Percentiles rank a stretch among this genome's conserved stretches.
These are phyloP conservation scores for Antheraea yamamai DNA, from an alignment of 2,888 invertebrate species.

Conservation along the genomic window DNA sequence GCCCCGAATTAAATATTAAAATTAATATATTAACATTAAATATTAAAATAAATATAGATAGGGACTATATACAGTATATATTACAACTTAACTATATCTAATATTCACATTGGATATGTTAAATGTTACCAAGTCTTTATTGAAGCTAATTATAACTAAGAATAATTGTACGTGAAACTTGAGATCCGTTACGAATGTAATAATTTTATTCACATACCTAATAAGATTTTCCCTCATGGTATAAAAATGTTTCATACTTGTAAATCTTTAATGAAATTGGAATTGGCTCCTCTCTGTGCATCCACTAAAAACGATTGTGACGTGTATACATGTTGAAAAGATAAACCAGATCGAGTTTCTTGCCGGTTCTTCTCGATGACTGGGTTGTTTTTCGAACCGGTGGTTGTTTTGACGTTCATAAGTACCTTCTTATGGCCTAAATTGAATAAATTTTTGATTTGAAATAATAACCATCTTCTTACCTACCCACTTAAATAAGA, in stretches of 20 bases:
- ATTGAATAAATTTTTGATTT: too few species aligned
- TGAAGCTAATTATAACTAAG: constrained; percentile 66
- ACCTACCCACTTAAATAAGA: too few species aligned
- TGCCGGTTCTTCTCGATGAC: too few species aligned
- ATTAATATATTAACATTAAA: constrained; percentile 38
- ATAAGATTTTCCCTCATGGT: background rate
- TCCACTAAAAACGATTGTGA: too few species aligned
- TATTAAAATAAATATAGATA: constrained; percentile 43
- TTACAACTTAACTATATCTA: constrained; percentile 68
- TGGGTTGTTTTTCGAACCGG: too few species aligned
- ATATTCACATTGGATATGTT: constrained; percentile 80
- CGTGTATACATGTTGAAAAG: too few species aligned
- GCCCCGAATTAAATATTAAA: constrained; percentile 54
- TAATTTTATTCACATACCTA: constrained; percentile 38
- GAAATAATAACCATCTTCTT: too few species aligned
- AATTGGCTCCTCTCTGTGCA: too few species aligned
- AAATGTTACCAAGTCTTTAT: constrained; percentile 75
- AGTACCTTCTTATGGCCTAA: too few species aligned
- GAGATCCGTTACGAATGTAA: constrained; percentile 29
- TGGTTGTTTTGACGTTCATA: too few species aligned
- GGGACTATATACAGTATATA: constrained; percentile 76
- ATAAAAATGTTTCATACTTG: background rate
- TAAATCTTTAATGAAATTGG: background rate
- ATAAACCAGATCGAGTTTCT: too few species aligned
- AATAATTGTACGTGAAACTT: constrained; percentile 39